Conservation (phyloP, 2,888 invertebrate genomes). For the Geophilus truncorum region DNA sequence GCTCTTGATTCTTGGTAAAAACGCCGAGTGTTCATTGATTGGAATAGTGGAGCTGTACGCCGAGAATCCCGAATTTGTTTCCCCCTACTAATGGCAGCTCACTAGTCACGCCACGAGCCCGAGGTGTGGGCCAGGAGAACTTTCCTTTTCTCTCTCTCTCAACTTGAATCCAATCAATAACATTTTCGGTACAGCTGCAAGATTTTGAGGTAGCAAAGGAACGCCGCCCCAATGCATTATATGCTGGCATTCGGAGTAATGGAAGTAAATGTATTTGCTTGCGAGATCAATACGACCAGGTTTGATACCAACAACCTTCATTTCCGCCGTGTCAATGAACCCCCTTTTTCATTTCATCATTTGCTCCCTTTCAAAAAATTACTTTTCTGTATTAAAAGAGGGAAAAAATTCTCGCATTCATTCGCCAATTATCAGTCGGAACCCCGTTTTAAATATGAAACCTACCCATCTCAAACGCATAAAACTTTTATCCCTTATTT, state of each 20-base stretch:
- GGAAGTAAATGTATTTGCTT: slow-evolving; percentile 18
- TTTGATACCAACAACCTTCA: not conserved
- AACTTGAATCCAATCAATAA: slow-evolving; percentile 1
- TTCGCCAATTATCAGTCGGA: not conserved
- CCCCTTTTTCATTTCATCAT: too few species aligned
- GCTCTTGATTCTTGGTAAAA: not conserved
- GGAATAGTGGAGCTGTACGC: not conserved
- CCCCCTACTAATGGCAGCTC: not conserved
- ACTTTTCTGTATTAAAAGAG: not conserved
- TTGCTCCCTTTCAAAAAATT: not conserved
- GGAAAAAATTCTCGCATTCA: not conserved
- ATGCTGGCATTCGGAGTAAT: slow-evolving; percentile 8
- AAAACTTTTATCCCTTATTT: slow-evolving; percentile 7
- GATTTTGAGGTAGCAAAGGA: slow-evolving; percentile 11
- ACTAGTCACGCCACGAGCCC: slow-evolving; percentile 8
- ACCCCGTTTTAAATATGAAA: not conserved
- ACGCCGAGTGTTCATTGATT: not conserved
- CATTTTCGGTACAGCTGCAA: not conserved
- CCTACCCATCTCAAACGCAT: not conserved
- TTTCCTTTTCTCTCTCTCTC: not conserved
- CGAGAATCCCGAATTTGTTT: slow-evolving; percentile 1
- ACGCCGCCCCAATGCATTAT: slow-evolving; percentile 4
- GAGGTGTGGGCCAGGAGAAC: slow-evolving; percentile 8
- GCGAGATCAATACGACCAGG: not conserved
- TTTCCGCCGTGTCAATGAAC: slow-evolving; percentile 5